A percentile compares a stretch with the other conserved stretches of the same genome.
Evolutionary conservation across 30 jellyfish, hydroid and myxozoan species (phyloP).

Genomic region (Cassiopea xamachana): DNA sequence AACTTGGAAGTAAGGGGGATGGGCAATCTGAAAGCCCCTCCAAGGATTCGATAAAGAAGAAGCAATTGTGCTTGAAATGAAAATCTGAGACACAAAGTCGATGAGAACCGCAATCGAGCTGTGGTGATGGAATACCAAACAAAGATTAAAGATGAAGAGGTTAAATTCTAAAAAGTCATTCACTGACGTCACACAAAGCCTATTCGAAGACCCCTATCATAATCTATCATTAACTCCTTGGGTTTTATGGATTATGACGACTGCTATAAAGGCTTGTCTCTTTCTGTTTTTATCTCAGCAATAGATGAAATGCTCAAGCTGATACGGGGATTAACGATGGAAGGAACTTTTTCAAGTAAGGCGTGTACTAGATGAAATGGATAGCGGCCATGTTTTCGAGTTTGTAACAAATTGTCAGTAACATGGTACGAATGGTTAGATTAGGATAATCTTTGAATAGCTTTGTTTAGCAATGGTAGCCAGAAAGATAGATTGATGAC

Average conservation of each 20-base stretch:
- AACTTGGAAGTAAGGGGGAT: too few relatives aligned
- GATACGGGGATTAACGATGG: not conserved
- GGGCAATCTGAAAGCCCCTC: too few relatives aligned
- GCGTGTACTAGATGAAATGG: not conserved
- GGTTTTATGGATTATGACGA: not conserved
- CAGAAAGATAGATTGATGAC: too few relatives aligned
- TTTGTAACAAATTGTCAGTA: too few relatives aligned
- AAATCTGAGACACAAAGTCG: not conserved
- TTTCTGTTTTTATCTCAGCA: not conserved
- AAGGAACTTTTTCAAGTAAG: not conserved
- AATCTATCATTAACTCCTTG: not conserved
- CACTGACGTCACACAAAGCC: slow-evolving; percentile 3
- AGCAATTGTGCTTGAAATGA: not conserved
- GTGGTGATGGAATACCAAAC: not conserved
- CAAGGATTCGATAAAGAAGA: not conserved
- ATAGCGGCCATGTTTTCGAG: too few relatives aligned
- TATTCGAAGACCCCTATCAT: not conserved
- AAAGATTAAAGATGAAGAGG: not conserved
- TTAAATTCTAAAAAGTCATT: not conserved
- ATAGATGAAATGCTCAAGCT: not conserved
- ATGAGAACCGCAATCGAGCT: not conserved
- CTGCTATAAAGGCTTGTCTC: not conserved
- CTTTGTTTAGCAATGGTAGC: too few relatives aligned
- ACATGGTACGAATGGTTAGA: too few relatives aligned
- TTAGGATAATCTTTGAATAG: too few relatives aligned